Percentiles rank a stretch among this genome's conserved stretches.
phyloP scores from a whole-genome alignment of 2,888 invertebrate genomes.

The Dynastes hyllus region DNA sequence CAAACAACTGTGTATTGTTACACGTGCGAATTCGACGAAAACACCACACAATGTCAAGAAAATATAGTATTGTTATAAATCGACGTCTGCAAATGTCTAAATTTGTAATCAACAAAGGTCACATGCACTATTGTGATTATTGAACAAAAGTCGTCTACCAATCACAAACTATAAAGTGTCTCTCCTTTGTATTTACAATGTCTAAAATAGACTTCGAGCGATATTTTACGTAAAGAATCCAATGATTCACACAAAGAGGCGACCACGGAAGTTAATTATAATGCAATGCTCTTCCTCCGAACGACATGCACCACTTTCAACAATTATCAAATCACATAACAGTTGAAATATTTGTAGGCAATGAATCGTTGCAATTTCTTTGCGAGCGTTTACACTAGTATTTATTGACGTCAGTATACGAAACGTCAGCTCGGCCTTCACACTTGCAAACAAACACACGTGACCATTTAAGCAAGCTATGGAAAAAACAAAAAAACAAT shows the following conservation, averaged over 20 bases:
- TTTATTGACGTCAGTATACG: slow-evolving; percentile 52
- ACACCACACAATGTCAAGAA: slow-evolving; percentile 25
- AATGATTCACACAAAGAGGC: slow-evolving; percentile 22
- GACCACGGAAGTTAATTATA: neutral
- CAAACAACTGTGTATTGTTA: slow-evolving; percentile 41
- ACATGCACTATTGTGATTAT: slow-evolving; percentile 62
- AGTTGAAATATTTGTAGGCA: slow-evolving; percentile 34
- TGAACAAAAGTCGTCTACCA: slow-evolving; percentile 62
- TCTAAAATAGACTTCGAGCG: slow-evolving; percentile 57
- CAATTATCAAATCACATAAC: slow-evolving; percentile 36
- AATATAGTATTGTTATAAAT: slow-evolving; percentile 26
- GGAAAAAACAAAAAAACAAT: slow-evolving; percentile 41
- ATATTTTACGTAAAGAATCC: slow-evolving; percentile 24
- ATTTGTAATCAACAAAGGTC: slow-evolving; percentile 63
- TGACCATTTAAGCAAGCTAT: slow-evolving; percentile 43
- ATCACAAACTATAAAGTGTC: slow-evolving; percentile 55
- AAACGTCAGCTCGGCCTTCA: slow-evolving; percentile 54
- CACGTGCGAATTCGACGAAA: slow-evolving; percentile 37
- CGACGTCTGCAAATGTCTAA: slow-evolving; percentile 29
- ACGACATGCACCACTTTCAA: slow-evolving; percentile 34
- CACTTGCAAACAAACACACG: slow-evolving; percentile 54
- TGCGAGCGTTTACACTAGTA: slow-evolving; percentile 50
- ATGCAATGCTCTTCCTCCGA: neutral
- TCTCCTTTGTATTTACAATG: slow-evolving; percentile 54
- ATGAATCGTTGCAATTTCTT: slow-evolving; percentile 49